Percentiles rank a stretch among this genome's conserved stretches.
Conservation (phyloP, 2,797 vertebrate genomes). For the Onychomys leucogaster region DNA sequence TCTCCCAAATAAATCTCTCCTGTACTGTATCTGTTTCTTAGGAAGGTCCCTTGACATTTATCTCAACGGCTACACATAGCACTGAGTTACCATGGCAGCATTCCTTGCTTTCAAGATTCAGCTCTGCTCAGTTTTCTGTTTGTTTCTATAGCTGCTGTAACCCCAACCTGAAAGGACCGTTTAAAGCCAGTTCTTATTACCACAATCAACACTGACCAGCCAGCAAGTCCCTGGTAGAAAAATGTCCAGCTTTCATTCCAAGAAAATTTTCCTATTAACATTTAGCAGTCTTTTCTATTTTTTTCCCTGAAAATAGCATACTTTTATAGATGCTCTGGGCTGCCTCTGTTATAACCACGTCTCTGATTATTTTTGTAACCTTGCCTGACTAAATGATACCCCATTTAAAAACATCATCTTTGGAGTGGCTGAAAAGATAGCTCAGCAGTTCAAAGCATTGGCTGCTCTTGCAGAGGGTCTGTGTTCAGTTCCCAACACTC, state of each 20-base stretch:
- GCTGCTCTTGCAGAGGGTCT: neutral
- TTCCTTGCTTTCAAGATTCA: conserved; percentile 64
- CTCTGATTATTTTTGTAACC: neutral
- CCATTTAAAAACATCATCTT: conserved; percentile 21
- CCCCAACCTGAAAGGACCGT: conserved; percentile 42
- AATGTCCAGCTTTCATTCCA: conserved; percentile 20
- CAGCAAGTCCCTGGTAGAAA: neutral
- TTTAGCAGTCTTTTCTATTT: neutral
- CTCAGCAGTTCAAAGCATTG: neutral
- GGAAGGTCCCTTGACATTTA: conserved; percentile 56
- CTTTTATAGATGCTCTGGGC: neutral
- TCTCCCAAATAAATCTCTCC: conserved; percentile 23
- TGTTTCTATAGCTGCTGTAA: conserved; percentile 80
- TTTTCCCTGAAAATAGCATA: neutral
- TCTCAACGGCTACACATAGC: conserved; percentile 52
- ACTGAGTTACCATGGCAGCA: conserved; percentile 83
- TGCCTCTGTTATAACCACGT: neutral
- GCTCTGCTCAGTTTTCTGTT: conserved; percentile 72
- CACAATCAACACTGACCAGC: neutral
- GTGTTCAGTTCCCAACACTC: neutral
- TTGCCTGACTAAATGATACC: neutral
- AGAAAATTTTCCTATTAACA: conserved; percentile 1
- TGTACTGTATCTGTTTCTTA: conserved; percentile 11
- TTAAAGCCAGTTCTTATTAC: conserved; percentile 39
- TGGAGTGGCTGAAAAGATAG: neutral